phyloP scores from a whole-genome alignment of 2,797 vertebrate species.

The Pseudomugil gertrudae region DNA sequence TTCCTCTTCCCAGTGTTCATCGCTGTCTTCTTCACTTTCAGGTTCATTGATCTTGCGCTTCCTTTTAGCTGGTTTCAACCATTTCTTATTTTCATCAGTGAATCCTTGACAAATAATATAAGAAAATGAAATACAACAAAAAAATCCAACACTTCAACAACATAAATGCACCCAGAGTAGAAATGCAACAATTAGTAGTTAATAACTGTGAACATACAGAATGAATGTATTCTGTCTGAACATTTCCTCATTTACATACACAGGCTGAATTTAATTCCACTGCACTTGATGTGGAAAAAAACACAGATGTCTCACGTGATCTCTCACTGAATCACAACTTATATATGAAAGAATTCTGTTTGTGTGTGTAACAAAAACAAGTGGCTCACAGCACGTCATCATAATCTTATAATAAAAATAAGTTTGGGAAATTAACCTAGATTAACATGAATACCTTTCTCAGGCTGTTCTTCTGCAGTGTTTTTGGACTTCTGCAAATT shows the following conservation, averaged over 20 bases:
- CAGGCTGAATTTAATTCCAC: no score
- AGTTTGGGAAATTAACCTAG: no score
- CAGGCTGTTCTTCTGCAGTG: slow-evolving; percentile 49
- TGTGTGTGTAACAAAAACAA: no score
- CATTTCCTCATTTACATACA: background rate
- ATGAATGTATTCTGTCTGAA: background rate
- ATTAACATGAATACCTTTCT: slow-evolving; percentile 70
- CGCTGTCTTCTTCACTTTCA: slow-evolving; percentile 72
- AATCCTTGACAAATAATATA: slow-evolving; percentile 69
- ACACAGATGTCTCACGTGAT: background rate
- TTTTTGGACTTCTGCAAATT: slow-evolving; percentile 59
- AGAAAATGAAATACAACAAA: background rate
- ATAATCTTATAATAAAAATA: no score
- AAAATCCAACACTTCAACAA: background rate
- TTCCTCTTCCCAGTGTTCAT: slow-evolving; percentile 76
- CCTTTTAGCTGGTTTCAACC: slow-evolving; percentile 79
- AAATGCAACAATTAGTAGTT: background rate
- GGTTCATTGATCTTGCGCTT: slow-evolving; percentile 74
- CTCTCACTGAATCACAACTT: background rate
- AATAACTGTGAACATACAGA: background rate
- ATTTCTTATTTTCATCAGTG: slow-evolving; percentile 86
- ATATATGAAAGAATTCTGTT: background rate
- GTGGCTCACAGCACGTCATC: background rate
- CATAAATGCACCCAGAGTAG: background rate
- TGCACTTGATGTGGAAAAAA: background rate